These are phyloP conservation scores for Hippocampus mohnikei DNA, from an alignment of 2,113 vertebrate species.

Conservation along the genomic window DNA sequence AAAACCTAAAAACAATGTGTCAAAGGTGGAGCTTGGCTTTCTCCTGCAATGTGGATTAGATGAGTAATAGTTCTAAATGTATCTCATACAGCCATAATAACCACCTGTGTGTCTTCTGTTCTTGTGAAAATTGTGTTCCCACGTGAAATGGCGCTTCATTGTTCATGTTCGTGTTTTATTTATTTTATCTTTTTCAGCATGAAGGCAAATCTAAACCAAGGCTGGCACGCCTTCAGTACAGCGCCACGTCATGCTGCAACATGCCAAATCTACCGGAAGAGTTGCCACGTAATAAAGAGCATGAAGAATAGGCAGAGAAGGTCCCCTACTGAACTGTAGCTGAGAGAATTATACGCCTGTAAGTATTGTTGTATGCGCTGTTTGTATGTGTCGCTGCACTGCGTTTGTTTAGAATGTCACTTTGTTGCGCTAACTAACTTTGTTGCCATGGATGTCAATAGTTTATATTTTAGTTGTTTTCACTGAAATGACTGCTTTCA, in stretches of 20 bases:
- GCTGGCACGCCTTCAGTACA: too few species aligned
- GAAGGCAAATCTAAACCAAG: too few species aligned
- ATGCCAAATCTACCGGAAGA: background rate
- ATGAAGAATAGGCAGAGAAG: background rate
- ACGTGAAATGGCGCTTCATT: background rate
- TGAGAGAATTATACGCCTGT: background rate
- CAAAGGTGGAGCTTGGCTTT: constrained; percentile 27
- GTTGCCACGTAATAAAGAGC: background rate
- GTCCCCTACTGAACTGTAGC: background rate
- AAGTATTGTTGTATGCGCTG: too few species aligned
- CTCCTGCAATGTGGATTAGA: constrained; percentile 42
- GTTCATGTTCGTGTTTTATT: background rate
- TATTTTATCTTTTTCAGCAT: background rate
- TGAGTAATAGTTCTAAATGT: constrained; percentile 57
- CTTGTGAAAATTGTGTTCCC: constrained; percentile 6
- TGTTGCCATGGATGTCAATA: too few species aligned
- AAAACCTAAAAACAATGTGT: background rate
- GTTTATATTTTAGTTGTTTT: too few species aligned
- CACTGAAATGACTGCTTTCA: too few species aligned
- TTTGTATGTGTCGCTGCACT: background rate
- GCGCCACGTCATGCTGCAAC: too few species aligned
- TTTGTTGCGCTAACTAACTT: too few species aligned
- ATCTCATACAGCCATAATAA: constrained; percentile 38
- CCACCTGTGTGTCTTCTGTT: constrained; percentile 35
- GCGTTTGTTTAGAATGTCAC: background rate